Evolutionary conservation across 2,888 invertebrate species (phyloP), one percentile per base, ranked within the genome.

Genomic region (Trissolcus brochymenae): DNA sequence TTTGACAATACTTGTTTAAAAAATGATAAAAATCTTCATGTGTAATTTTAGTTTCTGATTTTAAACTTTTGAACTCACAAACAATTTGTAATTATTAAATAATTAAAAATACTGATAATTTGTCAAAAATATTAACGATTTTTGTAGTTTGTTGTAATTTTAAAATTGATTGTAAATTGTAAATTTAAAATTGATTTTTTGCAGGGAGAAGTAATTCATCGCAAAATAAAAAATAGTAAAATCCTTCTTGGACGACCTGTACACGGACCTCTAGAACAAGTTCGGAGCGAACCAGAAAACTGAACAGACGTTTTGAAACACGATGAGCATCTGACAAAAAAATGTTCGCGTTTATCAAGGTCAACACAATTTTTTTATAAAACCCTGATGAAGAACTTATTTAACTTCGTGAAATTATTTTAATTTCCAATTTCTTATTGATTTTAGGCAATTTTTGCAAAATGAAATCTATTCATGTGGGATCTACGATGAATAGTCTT

Each of bases 401-500:
- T 40, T 40, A 11, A 40, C 6, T 40, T 7, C 6, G 6, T 40
- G 6, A 40, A 40, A 40, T 40, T 11, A n/a, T n/a, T n/a, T n/a
- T n/a, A n/a, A n/a, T n/a, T n/a, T 6, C 17, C 11, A n/a, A n/a
- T n/a, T n/a, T n/a, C n/a, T 41, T 16, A 13, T 35, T 0, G 6
- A 49, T 88, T 89, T 51, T 89, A 94, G 94, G 90, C 91, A 66
- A 90, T 91, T 83, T 93, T 93, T 86, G 93, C 94, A 14, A 93
- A 93, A 62, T 95, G 94, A 91, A 95, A 95, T 25, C 91, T 99
- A 62, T 98, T 96, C 90, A 93, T 99, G 98, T 99, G 79, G 99
- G 99, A 0, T 99, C 99, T 0, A 98, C 99, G 9, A 95, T 98
- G 93, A 98, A 96, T 74, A 98, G 99, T 25, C 97, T 99, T 90